Percentiles rank a stretch among this genome's conserved stretches.
Evolutionary conservation across 2,888 invertebrate species (phyloP).

Genomic region (Rhingia campestris): DNA sequence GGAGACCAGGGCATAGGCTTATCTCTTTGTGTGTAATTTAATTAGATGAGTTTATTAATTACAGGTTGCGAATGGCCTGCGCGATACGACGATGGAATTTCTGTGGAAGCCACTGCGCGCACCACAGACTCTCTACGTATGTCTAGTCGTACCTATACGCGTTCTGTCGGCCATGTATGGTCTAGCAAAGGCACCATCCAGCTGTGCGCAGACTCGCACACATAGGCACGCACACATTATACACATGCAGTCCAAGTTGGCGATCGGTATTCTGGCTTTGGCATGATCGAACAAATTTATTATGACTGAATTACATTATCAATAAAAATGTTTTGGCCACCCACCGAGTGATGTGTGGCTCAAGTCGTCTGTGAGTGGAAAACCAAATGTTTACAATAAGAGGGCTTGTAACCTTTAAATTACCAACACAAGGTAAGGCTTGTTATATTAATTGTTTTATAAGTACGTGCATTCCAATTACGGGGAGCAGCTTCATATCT

Average conservation of each 20-base stretch:
- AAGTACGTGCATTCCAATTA: slow-evolving; percentile 20
- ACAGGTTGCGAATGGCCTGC: slow-evolving; percentile 50
- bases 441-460: slow-evolving; percentile 18
- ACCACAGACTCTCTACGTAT: neutral
- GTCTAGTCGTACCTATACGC: too few species aligned
- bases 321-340: slow-evolving; percentile 71
- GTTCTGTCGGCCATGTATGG: slow-evolving; percentile 10
- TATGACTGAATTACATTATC: slow-evolving; percentile 73
- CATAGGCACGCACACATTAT: slow-evolving; percentile 53
- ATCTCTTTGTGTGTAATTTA: slow-evolving; percentile 59
- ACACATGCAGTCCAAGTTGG: slow-evolving; percentile 58
- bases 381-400: slow-evolving; percentile 42
- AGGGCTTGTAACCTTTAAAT: slow-evolving; percentile 16
- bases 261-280: slow-evolving; percentile 56
- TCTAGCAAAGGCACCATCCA: slow-evolving; percentile 51
- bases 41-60: slow-evolving; percentile 72
- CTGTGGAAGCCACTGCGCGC: slow-evolving; percentile 20
- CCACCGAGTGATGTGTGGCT: slow-evolving; percentile 61
- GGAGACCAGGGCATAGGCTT: slow-evolving; percentile 17
- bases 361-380: slow-evolving; percentile 28
- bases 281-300: slow-evolving; percentile 73
- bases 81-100: slow-evolving; percentile 28
- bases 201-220: slow-evolving; percentile 56
- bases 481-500: neutral
- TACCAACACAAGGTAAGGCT: neutral